A percentile compares a stretch with the other conserved stretches of the same genome.
Conservation (phyloP, 2,888 invertebrate species). For the Spatulosminthurus flaviceps region DNA sequence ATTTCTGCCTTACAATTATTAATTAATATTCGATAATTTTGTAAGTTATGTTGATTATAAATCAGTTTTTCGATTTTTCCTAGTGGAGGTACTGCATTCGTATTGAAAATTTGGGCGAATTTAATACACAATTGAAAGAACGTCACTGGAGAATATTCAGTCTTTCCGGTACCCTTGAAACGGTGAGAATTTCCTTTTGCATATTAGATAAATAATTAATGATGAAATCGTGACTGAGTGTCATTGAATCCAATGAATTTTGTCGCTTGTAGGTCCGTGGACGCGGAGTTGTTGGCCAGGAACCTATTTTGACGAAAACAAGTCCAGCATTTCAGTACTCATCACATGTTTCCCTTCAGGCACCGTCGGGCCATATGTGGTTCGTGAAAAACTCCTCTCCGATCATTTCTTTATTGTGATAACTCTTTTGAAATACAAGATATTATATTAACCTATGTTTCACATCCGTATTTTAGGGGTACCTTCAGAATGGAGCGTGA, state of each 20-base stretch:
- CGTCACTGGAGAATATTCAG: constrained; percentile 99
- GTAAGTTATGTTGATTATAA: constrained; percentile 31
- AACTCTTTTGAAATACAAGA: no score
- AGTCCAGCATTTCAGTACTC: constrained; percentile 97
- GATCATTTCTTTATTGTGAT: no score
- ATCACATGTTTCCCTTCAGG: constrained; percentile 95
- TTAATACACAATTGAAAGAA: constrained; percentile 91
- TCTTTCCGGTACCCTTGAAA: constrained; percentile 90
- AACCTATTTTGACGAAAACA: constrained; percentile 86
- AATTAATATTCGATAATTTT: no score
- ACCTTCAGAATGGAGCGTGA: constrained; percentile 97
- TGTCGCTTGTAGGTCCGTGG: constrained; percentile 73
- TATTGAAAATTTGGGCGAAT: constrained; percentile 89
- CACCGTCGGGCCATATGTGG: constrained; percentile 91
- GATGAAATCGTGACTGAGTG: no score
- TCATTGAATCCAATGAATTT: not conserved
- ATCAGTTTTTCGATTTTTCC: constrained; percentile 51
- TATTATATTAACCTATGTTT: not conserved
- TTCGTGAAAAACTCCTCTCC: no score
- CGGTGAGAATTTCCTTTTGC: constrained; percentile 69
- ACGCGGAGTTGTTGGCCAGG: constrained; percentile 97
- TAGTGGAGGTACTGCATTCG: constrained; percentile 98
- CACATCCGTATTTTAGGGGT: constrained; percentile 73
- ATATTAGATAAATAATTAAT: no score
- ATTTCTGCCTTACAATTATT: no score